Evolutionary conservation across 92 coral and sea anemone species (phyloP), one percentile per base, ranked within the genome.

Genomic region (Pocillopora grandis): DNA sequence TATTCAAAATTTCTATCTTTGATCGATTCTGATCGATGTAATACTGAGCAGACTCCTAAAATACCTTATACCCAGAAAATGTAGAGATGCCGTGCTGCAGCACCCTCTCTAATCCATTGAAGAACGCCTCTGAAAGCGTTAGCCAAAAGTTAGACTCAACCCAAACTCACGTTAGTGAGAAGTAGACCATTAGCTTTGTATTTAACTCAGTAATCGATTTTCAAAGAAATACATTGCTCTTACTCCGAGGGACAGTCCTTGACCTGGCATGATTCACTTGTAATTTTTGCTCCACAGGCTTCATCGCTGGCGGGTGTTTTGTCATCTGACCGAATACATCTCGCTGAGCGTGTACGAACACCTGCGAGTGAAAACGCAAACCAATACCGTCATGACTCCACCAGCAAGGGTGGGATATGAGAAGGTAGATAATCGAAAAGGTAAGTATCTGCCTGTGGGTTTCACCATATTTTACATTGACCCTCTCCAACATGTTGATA

Each of bases 201-300:
- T 17, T 67, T 67, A 21, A 31, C 10, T 66, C 14, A 66, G 27
- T 42, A 42, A 42, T 23, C 27, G 33, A 66, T 19, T 31, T 36
- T 19, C 35, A 20, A 0, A 31, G 35, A 5, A 1, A 31, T 3
- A 6, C 20, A 70, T 15, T 1, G 19, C 6, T 33, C 75, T 13
- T 70, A 70, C 75, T 19, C 57, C n/a, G 75, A 70, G 1, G 75
- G 75, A 42, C 75, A 70, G 75, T 8, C 4, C 75, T 16, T 70
- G 9, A 36, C 18, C 18, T 70, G 31, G 20, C 76, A 48, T 15
- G 5, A 9, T 12, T 72, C 76, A 1, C 9, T 72, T 5, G 33
- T 17, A 37, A 10, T 49, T 72, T 19, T 20, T 31, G 1, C 55
- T 48, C 61, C 76, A 19, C 61, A 55, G 2, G 61, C 61, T 48